phyloP scores from a whole-genome alignment of 2,113 vertebrate genomes.

The Pelusios castaneus region DNA sequence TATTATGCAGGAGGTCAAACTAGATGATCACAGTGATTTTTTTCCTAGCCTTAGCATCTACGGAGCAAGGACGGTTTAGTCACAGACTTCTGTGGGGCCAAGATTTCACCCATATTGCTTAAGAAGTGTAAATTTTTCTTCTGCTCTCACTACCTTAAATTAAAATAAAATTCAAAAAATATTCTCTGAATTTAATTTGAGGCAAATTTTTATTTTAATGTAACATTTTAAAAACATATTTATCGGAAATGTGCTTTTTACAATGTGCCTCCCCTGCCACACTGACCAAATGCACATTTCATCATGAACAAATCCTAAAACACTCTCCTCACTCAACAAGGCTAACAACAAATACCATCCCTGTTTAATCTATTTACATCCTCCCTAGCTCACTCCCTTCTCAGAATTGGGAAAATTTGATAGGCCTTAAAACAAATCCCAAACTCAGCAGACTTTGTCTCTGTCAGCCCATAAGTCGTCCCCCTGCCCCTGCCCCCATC shows the following conservation, averaged over 20 bases:
- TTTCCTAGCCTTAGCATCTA: too few species aligned
- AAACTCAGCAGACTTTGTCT: background rate
- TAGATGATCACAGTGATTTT: too few species aligned
- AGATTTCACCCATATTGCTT: background rate
- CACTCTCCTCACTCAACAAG: background rate
- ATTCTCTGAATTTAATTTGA: background rate
- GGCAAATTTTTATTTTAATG: background rate
- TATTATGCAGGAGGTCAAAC: too few species aligned
- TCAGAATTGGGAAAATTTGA: background rate
- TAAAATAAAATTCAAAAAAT: background rate
- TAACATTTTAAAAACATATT: too few species aligned
- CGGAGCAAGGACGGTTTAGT: background rate
- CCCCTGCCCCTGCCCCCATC: too few species aligned
- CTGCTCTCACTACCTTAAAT: background rate
- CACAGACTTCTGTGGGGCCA: background rate
- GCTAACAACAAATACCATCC: background rate
- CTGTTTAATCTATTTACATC: background rate
- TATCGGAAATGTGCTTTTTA: too few species aligned
- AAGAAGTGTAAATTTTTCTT: too few species aligned
- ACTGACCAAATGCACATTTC: accelerated
- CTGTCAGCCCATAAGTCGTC: background rate
- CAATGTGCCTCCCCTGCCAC: too few species aligned
- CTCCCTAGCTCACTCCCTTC: background rate
- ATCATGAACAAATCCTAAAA: background rate
- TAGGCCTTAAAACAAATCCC: background rate